Evolutionary conservation across 1,140 invertebrate species (phyloP).

Genomic region (Ostrea denselamellosa): DNA sequence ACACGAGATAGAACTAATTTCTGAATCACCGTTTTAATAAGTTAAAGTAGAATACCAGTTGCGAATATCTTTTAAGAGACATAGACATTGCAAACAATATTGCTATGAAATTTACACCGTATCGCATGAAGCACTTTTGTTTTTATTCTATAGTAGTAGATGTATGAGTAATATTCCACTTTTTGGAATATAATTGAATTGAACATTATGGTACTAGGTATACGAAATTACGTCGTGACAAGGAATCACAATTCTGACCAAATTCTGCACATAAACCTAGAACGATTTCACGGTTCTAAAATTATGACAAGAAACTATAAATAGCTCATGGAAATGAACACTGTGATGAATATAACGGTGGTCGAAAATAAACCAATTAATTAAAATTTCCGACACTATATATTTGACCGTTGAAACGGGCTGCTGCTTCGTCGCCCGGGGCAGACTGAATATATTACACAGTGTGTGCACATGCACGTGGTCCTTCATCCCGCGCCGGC

Average conservation of each 20-base stretch:
- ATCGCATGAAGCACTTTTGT: background rate
- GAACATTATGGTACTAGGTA: background rate
- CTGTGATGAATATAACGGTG: constrained; percentile 1
- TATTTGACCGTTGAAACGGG: constrained; percentile 34
- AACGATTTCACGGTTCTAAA: background rate
- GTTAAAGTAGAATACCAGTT: no score
- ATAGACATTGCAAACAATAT: no score
- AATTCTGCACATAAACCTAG: background rate
- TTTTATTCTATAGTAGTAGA: background rate
- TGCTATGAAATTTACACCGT: no score
- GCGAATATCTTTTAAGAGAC: no score
- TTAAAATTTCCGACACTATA: constrained; percentile 33
- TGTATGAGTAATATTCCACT: background rate
- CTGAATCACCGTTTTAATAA: no score
- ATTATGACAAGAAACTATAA: constrained; percentile 11
- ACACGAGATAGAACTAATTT: no score
- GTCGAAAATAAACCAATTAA: constrained; percentile 36
- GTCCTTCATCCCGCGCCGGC: background rate
- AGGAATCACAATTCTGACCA: background rate
- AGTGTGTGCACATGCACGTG: constrained; percentile 38
- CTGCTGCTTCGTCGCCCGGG: constrained; percentile 22
- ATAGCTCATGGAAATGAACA: constrained; percentile 28
- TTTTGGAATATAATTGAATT: background rate
- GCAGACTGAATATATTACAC: constrained; percentile 27
- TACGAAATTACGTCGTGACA: constrained; percentile 14